These are phyloP conservation scores for Danionella cerebrum DNA, from an alignment of 2,113 vertebrate species.

Conservation along the genomic window DNA sequence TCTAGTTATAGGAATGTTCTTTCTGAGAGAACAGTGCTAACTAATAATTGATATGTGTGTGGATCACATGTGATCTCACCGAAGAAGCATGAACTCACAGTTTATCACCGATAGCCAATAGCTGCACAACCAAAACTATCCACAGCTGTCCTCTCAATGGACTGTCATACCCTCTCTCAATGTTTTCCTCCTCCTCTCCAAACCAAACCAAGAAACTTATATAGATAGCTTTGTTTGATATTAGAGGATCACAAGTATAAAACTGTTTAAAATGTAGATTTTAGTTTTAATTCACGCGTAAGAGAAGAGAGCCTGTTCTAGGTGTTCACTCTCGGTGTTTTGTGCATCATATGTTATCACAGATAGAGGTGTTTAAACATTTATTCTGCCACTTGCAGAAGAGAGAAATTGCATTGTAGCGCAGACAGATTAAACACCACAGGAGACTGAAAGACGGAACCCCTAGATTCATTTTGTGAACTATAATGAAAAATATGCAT, in stretches of 20 bases:
- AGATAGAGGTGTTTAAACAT: neutral
- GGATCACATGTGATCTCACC: slow-evolving; percentile 9
- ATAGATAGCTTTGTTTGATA: neutral
- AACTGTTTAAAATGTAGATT: neutral
- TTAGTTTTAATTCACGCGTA: neutral
- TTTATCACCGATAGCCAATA: neutral
- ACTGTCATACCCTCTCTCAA: neutral
- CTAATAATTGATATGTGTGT: too few species aligned
- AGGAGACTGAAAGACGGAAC: neutral
- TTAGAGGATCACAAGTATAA: neutral
- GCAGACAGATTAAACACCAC: neutral
- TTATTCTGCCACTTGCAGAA: neutral
- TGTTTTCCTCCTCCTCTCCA: neutral
- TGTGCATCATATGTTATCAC: neutral
- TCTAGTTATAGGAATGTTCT: too few species aligned
- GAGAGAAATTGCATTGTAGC: neutral
- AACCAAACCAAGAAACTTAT: neutral
- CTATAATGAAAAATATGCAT: slow-evolving; percentile 22
- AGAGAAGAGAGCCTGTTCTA: too few species aligned
- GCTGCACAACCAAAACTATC: neutral
- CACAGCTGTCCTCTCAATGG: neutral
- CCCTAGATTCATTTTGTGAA: slow-evolving; percentile 7
- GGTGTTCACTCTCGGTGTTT: too few species aligned
- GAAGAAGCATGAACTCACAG: neutral
- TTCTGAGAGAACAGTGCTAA: too few species aligned